These are phyloP conservation scores for Megalurothrips usitatus DNA, from an alignment of 2,888 invertebrate species.

Conservation along the genomic window DNA sequence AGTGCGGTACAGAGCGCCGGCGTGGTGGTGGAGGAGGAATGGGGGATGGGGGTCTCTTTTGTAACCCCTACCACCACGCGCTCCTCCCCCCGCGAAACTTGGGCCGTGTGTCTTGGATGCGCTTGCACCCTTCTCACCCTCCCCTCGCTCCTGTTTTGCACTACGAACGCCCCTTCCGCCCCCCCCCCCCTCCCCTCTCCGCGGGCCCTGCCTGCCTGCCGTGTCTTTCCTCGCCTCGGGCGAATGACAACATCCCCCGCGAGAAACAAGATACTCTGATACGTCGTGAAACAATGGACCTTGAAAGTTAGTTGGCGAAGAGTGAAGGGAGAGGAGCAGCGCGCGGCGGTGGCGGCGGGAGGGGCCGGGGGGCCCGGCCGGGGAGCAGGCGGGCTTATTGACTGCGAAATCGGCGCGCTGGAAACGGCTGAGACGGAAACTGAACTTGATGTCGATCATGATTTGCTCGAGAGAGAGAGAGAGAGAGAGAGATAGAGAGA, in stretches of 20 bases:
- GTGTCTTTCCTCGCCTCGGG: constrained; percentile 5
- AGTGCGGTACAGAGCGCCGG: background rate
- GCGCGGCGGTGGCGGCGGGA: background rate
- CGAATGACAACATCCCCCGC: background rate
- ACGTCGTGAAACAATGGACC: constrained; percentile 5
- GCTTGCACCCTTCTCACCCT: background rate
- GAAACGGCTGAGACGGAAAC: no score
- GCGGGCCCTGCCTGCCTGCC: background rate
- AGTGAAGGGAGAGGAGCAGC: background rate
- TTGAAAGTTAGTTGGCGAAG: constrained; percentile 5
- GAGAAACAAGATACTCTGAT: constrained; percentile 11
- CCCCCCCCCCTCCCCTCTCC: background rate
- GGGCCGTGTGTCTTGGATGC: constrained; percentile 6
- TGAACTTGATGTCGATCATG: no score
- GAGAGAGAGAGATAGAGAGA: background rate
- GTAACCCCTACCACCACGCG: background rate
- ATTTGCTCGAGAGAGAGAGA: no score
- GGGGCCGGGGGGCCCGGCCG: background rate
- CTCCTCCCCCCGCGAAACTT: background rate
- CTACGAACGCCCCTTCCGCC: background rate
- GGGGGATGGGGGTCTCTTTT: background rate
- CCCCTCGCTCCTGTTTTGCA: background rate
- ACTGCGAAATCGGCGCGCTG: no score
- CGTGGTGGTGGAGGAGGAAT: background rate
- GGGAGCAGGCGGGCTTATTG: background rate